A percentile compares a stretch with the other conserved stretches of the same genome.
Conservation (phyloP, 2,888 invertebrate species). For the Choreutis nemorana region DNA sequence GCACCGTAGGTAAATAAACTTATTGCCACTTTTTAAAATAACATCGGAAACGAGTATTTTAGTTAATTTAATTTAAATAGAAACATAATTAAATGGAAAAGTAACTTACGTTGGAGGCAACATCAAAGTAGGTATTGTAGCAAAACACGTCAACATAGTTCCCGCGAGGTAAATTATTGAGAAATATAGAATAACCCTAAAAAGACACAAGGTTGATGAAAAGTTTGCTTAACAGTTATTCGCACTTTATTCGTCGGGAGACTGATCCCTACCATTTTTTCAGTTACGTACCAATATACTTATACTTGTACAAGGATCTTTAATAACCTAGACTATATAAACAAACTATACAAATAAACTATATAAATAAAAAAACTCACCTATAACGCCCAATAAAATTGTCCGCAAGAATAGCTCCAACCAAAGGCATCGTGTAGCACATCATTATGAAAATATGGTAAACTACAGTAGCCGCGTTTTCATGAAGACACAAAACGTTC, state of each 20-base stretch:
- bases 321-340: no score
- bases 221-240: no score
- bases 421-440: conserved; percentile 77
- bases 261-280: no score
- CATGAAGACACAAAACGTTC: conserved; percentile 71
- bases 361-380: no score
- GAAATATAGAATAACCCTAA: conserved; percentile 77
- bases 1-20: no score
- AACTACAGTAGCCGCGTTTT: conserved; percentile 75
- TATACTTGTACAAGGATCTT: no score
- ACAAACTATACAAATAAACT: no score
- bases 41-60: no score
- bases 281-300: no score
- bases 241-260: no score
- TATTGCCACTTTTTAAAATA: neutral
- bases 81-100: no score
- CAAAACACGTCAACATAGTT: conserved; percentile 71
- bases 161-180: conserved; percentile 78
- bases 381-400: conserved; percentile 79
- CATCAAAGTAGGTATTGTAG: conserved; percentile 65
- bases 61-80: no score
- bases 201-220: conserved; percentile 32
- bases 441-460: conserved; percentile 81
- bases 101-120: conserved; percentile 66
- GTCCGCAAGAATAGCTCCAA: conserved; percentile 82